A percentile compares a stretch with the other conserved stretches of the same genome.
phyloP scores from a whole-genome alignment of 2,113 vertebrate species.

The Cranoglanis bouderius region DNA sequence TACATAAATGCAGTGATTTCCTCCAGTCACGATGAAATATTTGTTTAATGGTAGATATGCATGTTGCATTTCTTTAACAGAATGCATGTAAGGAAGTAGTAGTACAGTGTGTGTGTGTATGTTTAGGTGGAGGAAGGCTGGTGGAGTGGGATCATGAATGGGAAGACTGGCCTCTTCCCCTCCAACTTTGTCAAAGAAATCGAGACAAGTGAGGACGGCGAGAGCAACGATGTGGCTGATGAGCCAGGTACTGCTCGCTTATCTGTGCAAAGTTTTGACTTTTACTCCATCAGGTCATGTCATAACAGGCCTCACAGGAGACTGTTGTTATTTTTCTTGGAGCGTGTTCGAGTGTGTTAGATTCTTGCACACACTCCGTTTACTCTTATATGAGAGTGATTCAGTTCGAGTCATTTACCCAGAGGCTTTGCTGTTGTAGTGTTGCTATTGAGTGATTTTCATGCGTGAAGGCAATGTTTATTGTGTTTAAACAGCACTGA shows the following conservation, averaged over 20 bases:
- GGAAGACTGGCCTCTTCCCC: slow-evolving; percentile 86
- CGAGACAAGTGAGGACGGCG: slow-evolving; percentile 76
- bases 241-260: slow-evolving; percentile 76
- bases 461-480: neutral
- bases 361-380: neutral
- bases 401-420: neutral
- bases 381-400: neutral
- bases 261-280: neutral
- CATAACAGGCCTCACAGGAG: slow-evolving; percentile 15
- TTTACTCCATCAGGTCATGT: slow-evolving; percentile 19
- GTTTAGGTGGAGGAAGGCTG: slow-evolving; percentile 94
- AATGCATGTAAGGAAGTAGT: neutral
- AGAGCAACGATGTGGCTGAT: slow-evolving; percentile 75
- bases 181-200: slow-evolving; percentile 96
- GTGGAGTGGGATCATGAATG: slow-evolving; percentile 86
- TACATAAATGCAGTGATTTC: neutral
- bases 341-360: neutral
- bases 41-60: neutral
- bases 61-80: neutral
- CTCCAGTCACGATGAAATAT: neutral
- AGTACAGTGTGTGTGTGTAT: slow-evolving; percentile 9
- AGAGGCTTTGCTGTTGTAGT: neutral
- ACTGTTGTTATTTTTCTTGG: slow-evolving; percentile 1
- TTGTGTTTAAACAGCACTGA: neutral
- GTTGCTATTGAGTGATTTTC: neutral